Evolutionary conservation across 2,113 vertebrate genomes (phyloP).

Genomic region (Sinocyclocheilus maitianheensis): DNA sequence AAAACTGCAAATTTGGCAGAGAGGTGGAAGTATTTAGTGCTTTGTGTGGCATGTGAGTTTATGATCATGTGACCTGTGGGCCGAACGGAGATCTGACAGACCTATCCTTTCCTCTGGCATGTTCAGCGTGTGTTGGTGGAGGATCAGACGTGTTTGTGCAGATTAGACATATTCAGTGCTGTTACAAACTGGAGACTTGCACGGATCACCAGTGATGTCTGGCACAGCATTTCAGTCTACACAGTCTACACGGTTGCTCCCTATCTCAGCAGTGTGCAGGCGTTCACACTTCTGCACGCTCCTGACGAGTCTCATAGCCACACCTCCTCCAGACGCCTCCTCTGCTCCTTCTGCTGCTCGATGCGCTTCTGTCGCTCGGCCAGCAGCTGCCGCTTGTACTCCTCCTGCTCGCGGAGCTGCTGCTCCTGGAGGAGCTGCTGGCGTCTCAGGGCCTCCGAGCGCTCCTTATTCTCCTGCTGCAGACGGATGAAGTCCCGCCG

Average conservation of each 20-base stretch:
- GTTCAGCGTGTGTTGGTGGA: too few species aligned
- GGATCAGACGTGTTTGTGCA: neutral
- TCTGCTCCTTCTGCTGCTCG: conserved; percentile 96
- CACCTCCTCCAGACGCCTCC: conserved; percentile 90
- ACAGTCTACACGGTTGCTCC: neutral
- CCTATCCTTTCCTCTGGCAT: neutral
- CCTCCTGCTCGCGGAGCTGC: conserved; percentile 95
- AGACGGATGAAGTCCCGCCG: conserved; percentile 89
- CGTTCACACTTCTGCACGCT: too few species aligned
- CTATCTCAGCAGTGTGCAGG: too few species aligned
- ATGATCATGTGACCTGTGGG: neutral
- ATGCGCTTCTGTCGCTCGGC: conserved; percentile 96
- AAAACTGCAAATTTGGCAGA: neutral
- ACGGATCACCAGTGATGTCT: neutral
- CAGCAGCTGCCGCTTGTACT: conserved; percentile 95
- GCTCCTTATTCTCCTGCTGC: conserved; percentile 99
- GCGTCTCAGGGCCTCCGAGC: conserved; percentile 91
- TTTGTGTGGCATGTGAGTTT: too few species aligned
- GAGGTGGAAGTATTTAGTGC: neutral
- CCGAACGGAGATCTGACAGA: neutral
- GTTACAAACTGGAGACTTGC: neutral
- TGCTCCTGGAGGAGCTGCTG: conserved; percentile 97
- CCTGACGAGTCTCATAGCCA: too few species aligned
- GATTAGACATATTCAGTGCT: neutral
- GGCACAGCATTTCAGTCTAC: neutral